Percentiles rank a stretch among this genome's conserved stretches.
phyloP scores from a whole-genome alignment of 2,113 vertebrate species.

The Heterotis niloticus region DNA sequence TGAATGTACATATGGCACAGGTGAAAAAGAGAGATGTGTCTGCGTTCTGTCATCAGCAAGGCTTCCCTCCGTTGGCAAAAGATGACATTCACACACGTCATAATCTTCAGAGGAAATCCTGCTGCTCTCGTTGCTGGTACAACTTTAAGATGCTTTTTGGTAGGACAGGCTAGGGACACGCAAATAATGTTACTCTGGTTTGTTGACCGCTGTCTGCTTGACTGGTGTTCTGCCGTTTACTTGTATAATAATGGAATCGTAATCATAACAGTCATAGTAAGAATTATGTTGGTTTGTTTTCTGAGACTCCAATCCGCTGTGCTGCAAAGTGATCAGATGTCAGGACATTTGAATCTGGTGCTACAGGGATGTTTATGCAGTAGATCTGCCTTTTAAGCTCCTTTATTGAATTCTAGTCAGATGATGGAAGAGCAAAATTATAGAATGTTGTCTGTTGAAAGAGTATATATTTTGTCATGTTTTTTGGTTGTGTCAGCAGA shows the following conservation, averaged over 20 bases:
- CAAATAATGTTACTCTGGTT: no score
- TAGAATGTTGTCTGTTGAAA: background rate
- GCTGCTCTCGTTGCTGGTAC: background rate
- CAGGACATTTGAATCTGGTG: background rate
- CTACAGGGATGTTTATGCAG: background rate
- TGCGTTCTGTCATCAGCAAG: background rate
- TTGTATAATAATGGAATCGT: no score
- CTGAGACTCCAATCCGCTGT: background rate
- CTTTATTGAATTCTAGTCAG: constrained; percentile 16
- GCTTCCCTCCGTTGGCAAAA: no score
- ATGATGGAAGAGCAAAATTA: constrained; percentile 6
- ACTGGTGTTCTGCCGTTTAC: no score
- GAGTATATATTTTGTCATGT: background rate
- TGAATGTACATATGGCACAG: background rate
- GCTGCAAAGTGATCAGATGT: background rate
- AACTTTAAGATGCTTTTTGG: background rate
- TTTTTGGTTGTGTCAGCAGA: constrained; percentile 1
- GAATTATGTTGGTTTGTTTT: constrained; percentile 3
- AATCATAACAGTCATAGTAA: background rate
- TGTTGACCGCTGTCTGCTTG: no score
- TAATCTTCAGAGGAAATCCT: background rate
- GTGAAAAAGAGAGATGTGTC: background rate
- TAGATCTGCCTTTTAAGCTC: background rate
- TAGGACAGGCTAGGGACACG: background rate
- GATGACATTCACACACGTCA: background rate